phyloP scores from a whole-genome alignment of 2,113 vertebrate genomes.

The Brevimyrus niger region DNA sequence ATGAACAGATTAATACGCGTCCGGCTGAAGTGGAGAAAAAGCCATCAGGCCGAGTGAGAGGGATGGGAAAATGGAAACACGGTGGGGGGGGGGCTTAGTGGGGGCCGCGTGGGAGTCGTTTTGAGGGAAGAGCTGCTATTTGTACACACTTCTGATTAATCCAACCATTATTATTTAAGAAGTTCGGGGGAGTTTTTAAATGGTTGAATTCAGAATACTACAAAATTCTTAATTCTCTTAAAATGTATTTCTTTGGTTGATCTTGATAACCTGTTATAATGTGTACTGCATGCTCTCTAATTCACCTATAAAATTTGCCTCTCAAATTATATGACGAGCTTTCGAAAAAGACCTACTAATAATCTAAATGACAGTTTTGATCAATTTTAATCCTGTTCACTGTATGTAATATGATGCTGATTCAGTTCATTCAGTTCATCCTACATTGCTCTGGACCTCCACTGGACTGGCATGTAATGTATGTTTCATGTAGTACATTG shows the following conservation, averaged over 20 bases:
- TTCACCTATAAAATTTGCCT: background rate
- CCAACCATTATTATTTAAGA: background rate
- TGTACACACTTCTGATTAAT: background rate
- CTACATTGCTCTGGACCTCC: background rate
- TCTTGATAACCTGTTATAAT: background rate
- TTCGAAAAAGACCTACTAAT: background rate
- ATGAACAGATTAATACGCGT: background rate
- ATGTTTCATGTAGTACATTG: background rate
- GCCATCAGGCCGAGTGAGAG: background rate
- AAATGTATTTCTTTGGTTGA: too few species aligned
- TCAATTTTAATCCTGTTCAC: background rate
- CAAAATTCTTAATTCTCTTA: background rate
- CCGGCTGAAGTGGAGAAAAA: background rate
- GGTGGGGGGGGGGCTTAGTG: background rate
- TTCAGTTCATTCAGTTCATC: background rate
- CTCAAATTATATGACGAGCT: background rate
- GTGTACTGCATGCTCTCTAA: background rate
- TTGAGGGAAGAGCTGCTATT: background rate
- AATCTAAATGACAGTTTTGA: background rate
- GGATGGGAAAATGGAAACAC: background rate
- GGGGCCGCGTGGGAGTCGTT: background rate
- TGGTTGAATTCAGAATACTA: background rate
- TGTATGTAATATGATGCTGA: background rate
- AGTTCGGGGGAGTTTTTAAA: background rate
- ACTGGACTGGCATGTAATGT: background rate